Conservation (phyloP, 2,113 vertebrate genomes). For the Plestiodon gilberti region DNA sequence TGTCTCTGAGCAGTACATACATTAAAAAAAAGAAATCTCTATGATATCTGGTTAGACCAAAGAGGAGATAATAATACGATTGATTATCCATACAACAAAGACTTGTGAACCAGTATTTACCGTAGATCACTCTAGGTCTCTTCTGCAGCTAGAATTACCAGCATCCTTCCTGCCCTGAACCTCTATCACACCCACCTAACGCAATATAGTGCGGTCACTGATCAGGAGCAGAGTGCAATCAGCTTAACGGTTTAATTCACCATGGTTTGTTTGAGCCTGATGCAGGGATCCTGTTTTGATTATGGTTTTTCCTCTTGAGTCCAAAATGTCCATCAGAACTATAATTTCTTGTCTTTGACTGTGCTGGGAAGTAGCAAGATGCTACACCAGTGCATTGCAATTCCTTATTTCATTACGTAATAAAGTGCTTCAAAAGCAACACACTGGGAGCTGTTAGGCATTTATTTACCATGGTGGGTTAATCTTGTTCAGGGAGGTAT, state of each 20-base stretch:
- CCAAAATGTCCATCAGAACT: constrained; percentile 62
- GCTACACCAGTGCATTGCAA: constrained; percentile 46
- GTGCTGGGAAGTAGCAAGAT: constrained; percentile 54
- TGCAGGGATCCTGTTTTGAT: constrained; percentile 57
- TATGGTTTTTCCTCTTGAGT: constrained; percentile 56
- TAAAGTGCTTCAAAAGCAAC: constrained; percentile 68
- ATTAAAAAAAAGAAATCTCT: no score
- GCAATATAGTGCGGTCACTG: background rate
- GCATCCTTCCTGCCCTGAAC: background rate
- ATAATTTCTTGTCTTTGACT: constrained; percentile 59
- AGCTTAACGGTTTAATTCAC: background rate
- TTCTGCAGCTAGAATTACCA: background rate
- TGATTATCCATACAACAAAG: background rate
- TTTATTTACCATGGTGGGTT: constrained; percentile 82
- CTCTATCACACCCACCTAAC: no score
- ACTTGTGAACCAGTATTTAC: background rate
- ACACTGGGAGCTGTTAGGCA: constrained; percentile 69
- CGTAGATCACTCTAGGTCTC: background rate
- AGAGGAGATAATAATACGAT: background rate
- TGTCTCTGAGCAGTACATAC: background rate
- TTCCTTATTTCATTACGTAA: constrained; percentile 59
- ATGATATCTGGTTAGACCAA: background rate
- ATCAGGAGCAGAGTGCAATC: background rate
- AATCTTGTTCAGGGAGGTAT: constrained; percentile 81
- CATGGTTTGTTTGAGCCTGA: constrained; percentile 2